Evolutionary conservation across 2,888 invertebrate genomes (phyloP).

Genomic region (Eilema sororculum): DNA sequence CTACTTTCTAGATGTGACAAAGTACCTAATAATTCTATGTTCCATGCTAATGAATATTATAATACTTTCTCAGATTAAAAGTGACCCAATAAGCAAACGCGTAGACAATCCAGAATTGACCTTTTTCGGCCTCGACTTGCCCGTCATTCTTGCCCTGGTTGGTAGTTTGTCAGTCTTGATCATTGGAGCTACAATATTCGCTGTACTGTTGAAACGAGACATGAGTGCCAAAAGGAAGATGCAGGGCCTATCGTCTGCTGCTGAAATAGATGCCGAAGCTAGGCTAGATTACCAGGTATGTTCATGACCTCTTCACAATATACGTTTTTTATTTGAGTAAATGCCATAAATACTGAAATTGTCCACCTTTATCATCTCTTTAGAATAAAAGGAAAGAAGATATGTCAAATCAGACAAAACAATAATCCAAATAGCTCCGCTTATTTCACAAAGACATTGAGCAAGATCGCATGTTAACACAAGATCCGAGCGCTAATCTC

Average conservation of each 20-base stretch:
- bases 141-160: constrained; percentile 73
- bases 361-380: too few species aligned
- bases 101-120: constrained; percentile 60
- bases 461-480: background rate
- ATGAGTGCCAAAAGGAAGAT: constrained; percentile 93
- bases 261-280: constrained; percentile 93
- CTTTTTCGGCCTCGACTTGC: constrained; percentile 70
- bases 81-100: constrained; percentile 69
- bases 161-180: constrained; percentile 76
- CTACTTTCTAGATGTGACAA: background rate
- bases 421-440: background rate
- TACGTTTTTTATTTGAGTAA: background rate
- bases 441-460: background rate
- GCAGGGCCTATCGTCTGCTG: constrained; percentile 89
- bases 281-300: constrained; percentile 97
- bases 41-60: background rate
- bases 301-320: background rate
- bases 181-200: constrained; percentile 76
- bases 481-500: background rate
- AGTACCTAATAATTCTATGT: background rate
- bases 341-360: too few species aligned
- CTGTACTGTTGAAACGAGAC: constrained; percentile 90
- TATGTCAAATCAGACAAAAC: too few species aligned
- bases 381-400: background rate
- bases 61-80: constrained; percentile 69